Evolutionary conservation across 1,140 invertebrate species (phyloP).

Genomic region (Platyscapa corneri): DNA sequence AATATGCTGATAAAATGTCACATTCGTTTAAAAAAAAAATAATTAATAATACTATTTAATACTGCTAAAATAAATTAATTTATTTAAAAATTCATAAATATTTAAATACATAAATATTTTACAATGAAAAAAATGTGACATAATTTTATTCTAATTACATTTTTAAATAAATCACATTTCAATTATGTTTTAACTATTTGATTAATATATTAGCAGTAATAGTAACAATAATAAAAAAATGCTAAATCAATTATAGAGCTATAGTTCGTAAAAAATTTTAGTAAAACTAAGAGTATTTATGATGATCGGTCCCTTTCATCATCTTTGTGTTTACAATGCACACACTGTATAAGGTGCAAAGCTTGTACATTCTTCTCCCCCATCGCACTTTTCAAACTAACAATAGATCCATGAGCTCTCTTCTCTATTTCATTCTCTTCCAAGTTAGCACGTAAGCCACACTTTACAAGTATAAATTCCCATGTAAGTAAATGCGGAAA

Average conservation of each 20-base stretch:
- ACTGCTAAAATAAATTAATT: too few species aligned
- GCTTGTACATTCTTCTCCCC: slow-evolving; percentile 1
- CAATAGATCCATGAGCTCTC: background rate
- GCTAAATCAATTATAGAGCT: background rate
- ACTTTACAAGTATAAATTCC: slow-evolving; percentile 63
- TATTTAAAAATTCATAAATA: too few species aligned
- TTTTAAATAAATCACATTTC: too few species aligned
- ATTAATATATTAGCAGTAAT: too few species aligned
- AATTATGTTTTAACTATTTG: too few species aligned
- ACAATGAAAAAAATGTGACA: too few species aligned
- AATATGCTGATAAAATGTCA: too few species aligned
- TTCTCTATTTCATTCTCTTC: background rate
- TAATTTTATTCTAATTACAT: too few species aligned
- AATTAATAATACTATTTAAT: too few species aligned
- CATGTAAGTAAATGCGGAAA: slow-evolving; percentile 59
- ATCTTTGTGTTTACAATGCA: background rate
- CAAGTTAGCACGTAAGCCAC: background rate
- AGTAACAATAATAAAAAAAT: background rate
- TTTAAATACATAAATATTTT: too few species aligned
- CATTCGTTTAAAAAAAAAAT: too few species aligned
- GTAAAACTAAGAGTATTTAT: background rate
- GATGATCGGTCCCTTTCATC: slow-evolving; percentile 32
- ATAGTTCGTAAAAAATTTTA: background rate
- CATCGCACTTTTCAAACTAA: background rate
- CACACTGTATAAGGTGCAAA: slow-evolving; percentile 31